Evolutionary conservation across 2,888 invertebrate species (phyloP), one percentile per base, ranked within the genome.

Genomic region (Lycia hirtaria): DNA sequence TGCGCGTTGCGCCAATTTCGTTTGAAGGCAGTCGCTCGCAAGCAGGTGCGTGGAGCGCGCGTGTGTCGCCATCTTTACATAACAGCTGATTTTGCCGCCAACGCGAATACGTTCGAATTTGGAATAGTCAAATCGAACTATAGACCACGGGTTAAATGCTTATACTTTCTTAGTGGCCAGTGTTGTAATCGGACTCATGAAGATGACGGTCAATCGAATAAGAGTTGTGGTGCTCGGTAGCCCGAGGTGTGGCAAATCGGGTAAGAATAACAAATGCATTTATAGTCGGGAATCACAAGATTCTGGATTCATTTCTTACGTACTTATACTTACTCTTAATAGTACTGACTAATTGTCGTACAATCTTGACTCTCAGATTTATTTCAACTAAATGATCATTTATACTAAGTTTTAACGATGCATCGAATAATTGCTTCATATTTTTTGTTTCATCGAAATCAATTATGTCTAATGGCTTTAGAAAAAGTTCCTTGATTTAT

Each of bases 161-260:
- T 73, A 72, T 58, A 64, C 60, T 64, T 69, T 73, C 48, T 65
- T 66, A 69, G 60, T 64, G 66, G 54, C 52, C 48, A 74, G 76
- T 80, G 83, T 75, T 67, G 67, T 69, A 71, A 74, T 66, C 75
- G 78, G 75, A 85, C 80, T 72, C 71, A 91, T 89, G 89, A 95
- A 95, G 95, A 95, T 95, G 91, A 95, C 95, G 88, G 94, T 95
- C 79, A 95, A 95, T 92, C 94, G 95, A 92, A 95, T 96, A 90
- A 94, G 95, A 89, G 95, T 96, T 76, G 96, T 95, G 85, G 95
- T 96, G 82, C 93, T 96, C 76, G 96, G 96, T 76, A 94, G 95
- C 88, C 92, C 95, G 74, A 93, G 94, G 77, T 95, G 95, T 83
- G 96, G 95, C 81, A 96, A 96, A 92, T 95, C 95, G 75, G 96